A percentile compares a stretch with the other conserved stretches of the same genome.
Evolutionary conservation across 2,797 vertebrate species (phyloP).

Genomic region (Esox masquinongy): DNA sequence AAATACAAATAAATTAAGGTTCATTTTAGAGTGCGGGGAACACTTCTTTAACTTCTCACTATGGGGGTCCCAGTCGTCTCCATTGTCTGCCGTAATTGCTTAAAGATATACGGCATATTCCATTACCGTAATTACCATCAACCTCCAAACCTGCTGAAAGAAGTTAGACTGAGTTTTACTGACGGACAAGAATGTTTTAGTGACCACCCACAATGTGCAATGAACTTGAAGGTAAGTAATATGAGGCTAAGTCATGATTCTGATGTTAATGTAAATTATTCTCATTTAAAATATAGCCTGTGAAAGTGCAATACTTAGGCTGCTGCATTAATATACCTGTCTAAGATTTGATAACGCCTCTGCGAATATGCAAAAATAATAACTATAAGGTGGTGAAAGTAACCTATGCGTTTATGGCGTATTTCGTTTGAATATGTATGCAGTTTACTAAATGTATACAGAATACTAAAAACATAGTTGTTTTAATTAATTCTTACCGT

Average conservation of each 20-base stretch:
- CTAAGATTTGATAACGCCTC: neutral
- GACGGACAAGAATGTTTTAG: constrained; percentile 67
- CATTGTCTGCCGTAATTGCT: constrained; percentile 88
- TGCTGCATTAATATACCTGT: neutral
- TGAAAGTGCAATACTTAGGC: neutral
- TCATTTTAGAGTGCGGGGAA: constrained; percentile 76
- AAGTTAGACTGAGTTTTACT: constrained; percentile 74
- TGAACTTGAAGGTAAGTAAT: neutral
- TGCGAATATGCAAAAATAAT: neutral
- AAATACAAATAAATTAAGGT: constrained; percentile 25
- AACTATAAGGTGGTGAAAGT: neutral
- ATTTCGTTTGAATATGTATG: neutral
- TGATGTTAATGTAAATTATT: neutral
- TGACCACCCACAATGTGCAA: constrained; percentile 76
- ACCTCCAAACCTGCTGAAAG: constrained; percentile 76
- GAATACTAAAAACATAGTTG: neutral
- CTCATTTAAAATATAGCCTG: neutral
- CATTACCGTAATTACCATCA: constrained; percentile 94
- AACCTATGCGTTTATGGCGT: neutral
- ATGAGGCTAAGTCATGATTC: neutral
- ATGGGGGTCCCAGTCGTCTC: constrained; percentile 80
- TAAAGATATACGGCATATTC: constrained; percentile 93
- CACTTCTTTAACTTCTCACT: constrained; percentile 83
- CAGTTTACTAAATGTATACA: neutral
- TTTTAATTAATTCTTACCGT: neutral